Percentiles rank a stretch among this genome's conserved stretches.
Conservation (phyloP, 2,113 vertebrate genomes). For the Cyanoderma ruficeps region DNA sequence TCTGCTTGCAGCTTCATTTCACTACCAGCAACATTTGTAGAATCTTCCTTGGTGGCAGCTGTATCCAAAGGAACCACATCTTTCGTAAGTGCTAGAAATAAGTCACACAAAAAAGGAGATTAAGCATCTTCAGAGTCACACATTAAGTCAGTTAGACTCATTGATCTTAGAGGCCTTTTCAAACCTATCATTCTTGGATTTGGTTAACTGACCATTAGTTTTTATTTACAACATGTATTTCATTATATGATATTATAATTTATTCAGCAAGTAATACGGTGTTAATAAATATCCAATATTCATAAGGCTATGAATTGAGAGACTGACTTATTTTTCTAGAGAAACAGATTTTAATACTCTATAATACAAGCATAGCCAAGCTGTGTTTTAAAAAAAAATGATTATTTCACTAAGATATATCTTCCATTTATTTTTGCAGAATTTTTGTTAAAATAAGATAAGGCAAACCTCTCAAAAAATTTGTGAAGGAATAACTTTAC, state of each 20-base stretch:
- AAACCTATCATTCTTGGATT: not conserved
- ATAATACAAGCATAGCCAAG: not conserved
- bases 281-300: not conserved
- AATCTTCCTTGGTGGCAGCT: constrained; percentile 13
- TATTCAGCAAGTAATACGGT: not conserved
- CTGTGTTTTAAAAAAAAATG: not conserved
- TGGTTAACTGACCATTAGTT: not conserved
- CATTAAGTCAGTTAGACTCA: not conserved
- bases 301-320: not conserved
- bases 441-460: not conserved
- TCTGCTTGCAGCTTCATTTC: constrained; percentile 40
- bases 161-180: not conserved
- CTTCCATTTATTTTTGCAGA: not conserved
- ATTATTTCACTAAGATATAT: not conserved
- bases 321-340: not conserved
- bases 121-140: not conserved
- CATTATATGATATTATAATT: not conserved
- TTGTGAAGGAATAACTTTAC: not conserved
- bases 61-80: not conserved
- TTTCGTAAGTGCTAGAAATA: constrained; percentile 25
- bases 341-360: not conserved
- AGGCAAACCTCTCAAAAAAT: not conserved
- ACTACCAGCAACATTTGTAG: not conserved
- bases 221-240: not conserved
- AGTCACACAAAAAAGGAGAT: not conserved